These are phyloP conservation scores for Penaeus monodon DNA, from an alignment of 2,888 invertebrate species.

Conservation along the genomic window DNA sequence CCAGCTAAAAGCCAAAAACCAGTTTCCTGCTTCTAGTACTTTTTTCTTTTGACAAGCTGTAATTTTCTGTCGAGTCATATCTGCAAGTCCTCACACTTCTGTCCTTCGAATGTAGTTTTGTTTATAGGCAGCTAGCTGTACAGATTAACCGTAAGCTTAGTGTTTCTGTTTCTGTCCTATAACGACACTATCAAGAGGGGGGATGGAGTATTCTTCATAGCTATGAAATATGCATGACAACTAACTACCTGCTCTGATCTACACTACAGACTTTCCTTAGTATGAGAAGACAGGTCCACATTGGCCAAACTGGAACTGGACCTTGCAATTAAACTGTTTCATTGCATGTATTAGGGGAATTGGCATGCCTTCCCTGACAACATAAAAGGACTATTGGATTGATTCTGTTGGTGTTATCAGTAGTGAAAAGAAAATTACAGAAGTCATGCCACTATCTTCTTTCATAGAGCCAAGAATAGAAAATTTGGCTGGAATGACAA, in stretches of 20 bases:
- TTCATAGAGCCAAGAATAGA: not conserved
- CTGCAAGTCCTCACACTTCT: not conserved
- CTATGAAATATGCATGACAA: slow-evolving; percentile 20
- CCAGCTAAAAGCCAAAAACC: slow-evolving; percentile 7
- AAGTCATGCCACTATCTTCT: slow-evolving; percentile 4
- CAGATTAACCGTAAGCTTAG: slow-evolving; percentile 12
- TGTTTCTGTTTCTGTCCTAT: not conserved
- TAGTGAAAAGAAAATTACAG: not conserved
- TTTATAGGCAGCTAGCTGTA: slow-evolving; percentile 14
- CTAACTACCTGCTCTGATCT: slow-evolving; percentile 26
- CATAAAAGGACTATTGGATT: too few species aligned
- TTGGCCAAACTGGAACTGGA: not conserved
- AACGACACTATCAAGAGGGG: not conserved
- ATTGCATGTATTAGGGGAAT: slow-evolving; percentile 17
- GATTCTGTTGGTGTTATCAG: slow-evolving; percentile 29
- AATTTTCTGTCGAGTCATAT: not conserved
- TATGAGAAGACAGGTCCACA: not conserved
- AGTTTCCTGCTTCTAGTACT: slow-evolving; percentile 8
- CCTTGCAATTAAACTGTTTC: not conserved
- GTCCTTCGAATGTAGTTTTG: slow-evolving; percentile 27
- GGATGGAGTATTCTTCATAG: not conserved
- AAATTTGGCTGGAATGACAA: too few species aligned
- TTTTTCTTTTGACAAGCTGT: slow-evolving; percentile 2
- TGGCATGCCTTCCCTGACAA: slow-evolving; percentile 19
- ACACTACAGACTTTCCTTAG: slow-evolving; percentile 26